Evolutionary conservation across 1,140 invertebrate species (phyloP).

Genomic region (Drosophila sucinea): DNA sequence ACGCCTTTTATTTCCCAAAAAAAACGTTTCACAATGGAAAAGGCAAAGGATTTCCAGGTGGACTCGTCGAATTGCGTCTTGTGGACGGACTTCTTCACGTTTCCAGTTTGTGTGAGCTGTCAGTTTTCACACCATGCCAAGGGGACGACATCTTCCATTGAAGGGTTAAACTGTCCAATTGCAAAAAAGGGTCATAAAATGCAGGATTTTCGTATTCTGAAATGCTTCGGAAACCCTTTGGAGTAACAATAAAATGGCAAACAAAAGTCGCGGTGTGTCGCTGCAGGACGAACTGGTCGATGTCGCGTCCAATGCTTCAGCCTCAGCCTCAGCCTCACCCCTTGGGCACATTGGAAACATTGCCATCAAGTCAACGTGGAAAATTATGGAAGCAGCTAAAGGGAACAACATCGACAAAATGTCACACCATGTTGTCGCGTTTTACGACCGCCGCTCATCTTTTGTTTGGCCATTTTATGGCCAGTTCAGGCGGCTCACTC

Average conservation of each 20-base stretch:
- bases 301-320: slow-evolving; percentile 29
- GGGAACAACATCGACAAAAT: slow-evolving; percentile 40
- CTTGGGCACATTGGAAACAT: slow-evolving; percentile 40
- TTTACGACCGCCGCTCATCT: slow-evolving; percentile 72
- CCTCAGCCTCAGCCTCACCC: slow-evolving; percentile 26
- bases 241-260: slow-evolving; percentile 76
- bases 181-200: slow-evolving; percentile 67
- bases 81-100: not conserved
- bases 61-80: slow-evolving; percentile 28
- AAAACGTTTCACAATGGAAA: slow-evolving; percentile 8
- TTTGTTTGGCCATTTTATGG: slow-evolving; percentile 73
- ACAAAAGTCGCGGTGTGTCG: slow-evolving; percentile 61
- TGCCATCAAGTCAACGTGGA: slow-evolving; percentile 15
- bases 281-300: slow-evolving; percentile 26
- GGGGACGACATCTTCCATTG: slow-evolving; percentile 44
- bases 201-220: slow-evolving; percentile 56
- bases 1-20: slow-evolving; percentile 28
- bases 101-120: slow-evolving; percentile 25
- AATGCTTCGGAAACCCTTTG: slow-evolving; percentile 63
- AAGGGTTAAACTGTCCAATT: slow-evolving; percentile 80
- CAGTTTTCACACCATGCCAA: slow-evolving; percentile 42
- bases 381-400: slow-evolving; percentile 67
- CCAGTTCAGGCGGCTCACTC: slow-evolving; percentile 39
- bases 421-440: slow-evolving; percentile 81
- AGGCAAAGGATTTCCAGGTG: slow-evolving; percentile 54